Evolutionary conservation across 2,113 vertebrate genomes (phyloP).

Genomic region (Laticauda colubrina): DNA sequence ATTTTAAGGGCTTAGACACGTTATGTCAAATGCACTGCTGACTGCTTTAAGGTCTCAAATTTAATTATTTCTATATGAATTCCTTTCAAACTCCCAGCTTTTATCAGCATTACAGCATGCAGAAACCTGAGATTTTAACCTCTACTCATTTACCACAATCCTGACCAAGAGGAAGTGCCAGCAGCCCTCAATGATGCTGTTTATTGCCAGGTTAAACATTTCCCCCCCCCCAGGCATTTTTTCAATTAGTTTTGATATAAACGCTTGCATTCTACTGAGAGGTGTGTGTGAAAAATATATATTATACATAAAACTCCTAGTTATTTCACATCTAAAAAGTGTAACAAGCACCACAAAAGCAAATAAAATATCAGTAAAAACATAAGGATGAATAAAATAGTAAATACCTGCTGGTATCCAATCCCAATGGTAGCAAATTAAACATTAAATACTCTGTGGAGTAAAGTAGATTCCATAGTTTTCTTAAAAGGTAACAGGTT

Average conservation of each 20-base stretch:
- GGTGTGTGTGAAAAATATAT: not conserved
- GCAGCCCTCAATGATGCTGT: not conserved
- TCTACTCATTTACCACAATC: not conserved
- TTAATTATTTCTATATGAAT: not conserved
- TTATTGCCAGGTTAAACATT: not conserved
- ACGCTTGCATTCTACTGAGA: not conserved
- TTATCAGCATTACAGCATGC: slow-evolving; percentile 1
- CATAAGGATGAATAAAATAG: not conserved
- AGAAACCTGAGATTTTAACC: not conserved
- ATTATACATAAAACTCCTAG: not conserved
- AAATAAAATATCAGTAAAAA: not conserved
- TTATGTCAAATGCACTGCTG: not conserved
- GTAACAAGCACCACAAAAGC: not conserved
- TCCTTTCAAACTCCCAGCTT: not conserved
- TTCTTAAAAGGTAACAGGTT: not conserved
- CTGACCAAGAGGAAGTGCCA: not conserved
- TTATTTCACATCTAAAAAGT: not conserved
- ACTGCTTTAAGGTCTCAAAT: not conserved
- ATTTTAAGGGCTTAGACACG: not conserved
- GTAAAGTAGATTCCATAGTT: not conserved
- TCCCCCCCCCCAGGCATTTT: not conserved
- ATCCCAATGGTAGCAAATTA: not conserved
- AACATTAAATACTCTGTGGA: not conserved
- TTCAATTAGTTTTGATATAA: not conserved
- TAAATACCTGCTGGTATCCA: not conserved